Evolutionary conservation across 2,113 vertebrate genomes (phyloP).

Genomic region (Apteryx mantelli): DNA sequence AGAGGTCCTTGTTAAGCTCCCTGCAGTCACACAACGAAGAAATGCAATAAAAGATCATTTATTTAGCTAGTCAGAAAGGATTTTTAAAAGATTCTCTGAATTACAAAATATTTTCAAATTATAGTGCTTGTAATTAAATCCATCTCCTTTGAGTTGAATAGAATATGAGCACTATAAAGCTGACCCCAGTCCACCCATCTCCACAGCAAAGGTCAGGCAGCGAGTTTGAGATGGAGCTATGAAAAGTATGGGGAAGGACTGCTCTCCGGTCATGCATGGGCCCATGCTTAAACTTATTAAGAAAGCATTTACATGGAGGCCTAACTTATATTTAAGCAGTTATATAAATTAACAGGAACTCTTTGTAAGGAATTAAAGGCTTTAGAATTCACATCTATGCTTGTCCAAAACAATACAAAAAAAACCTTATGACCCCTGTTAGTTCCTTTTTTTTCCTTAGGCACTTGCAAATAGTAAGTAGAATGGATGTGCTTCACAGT

Average conservation of each 20-base stretch:
- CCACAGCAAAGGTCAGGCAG: not conserved
- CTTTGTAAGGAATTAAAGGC: not conserved
- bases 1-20: constrained; percentile 76
- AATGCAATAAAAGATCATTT: not conserved
- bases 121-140: constrained; percentile 8
- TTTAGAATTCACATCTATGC: not conserved
- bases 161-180: not conserved
- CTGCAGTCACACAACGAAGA: constrained; percentile 27
- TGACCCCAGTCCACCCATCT: not conserved
- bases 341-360: not conserved
- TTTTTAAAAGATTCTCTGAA: constrained; percentile 29
- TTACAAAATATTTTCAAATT: constrained; percentile 31
- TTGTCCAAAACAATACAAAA: not conserved
- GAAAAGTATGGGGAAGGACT: not conserved
- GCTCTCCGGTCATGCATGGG: not conserved
- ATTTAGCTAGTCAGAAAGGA: not conserved
- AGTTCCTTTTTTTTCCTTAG: not conserved
- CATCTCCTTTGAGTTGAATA: not conserved
- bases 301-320: not conserved
- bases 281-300: not conserved
- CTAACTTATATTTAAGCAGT: not conserved
- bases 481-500: not conserved
- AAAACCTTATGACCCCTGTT: accelerated
- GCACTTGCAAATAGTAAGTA: not conserved
- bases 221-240: not conserved